phyloP scores from a whole-genome alignment of 2,113 vertebrate genomes.

The Meleagris gallopavo region DNA sequence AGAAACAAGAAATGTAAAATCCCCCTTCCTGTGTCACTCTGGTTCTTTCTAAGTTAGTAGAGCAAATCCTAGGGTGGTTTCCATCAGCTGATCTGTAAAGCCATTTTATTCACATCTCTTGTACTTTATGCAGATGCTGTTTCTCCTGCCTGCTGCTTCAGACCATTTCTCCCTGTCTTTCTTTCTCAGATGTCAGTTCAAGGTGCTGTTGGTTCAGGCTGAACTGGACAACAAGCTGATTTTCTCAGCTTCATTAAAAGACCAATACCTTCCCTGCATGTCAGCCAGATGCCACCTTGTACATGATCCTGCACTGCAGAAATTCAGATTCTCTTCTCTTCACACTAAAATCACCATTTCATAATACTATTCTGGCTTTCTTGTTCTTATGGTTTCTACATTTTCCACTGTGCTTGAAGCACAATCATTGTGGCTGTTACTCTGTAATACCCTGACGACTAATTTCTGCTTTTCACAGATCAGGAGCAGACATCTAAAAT shows the following conservation, averaged over 20 bases:
- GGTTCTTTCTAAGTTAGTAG: neutral
- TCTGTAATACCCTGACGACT: neutral
- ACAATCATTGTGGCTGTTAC: neutral
- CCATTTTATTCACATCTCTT: neutral
- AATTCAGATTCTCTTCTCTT: neutral
- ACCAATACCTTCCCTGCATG: neutral
- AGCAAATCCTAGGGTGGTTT: neutral
- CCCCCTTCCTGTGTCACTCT: rapidly evolving
- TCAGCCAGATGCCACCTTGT: neutral
- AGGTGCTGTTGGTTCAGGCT: neutral
- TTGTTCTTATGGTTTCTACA: neutral
- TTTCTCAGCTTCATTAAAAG: neutral
- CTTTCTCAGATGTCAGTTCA: neutral
- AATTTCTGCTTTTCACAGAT: neutral
- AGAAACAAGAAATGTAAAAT: neutral
- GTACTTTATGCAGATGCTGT: neutral
- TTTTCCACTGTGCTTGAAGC: neutral
- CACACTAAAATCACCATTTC: neutral
- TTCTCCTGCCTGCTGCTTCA: neutral
- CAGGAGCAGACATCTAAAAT: neutral
- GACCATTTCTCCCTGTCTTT: neutral
- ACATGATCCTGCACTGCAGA: neutral
- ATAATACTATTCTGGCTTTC: neutral
- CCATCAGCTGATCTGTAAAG: neutral
- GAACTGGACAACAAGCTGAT: neutral